These are phyloP conservation scores for Drosophila melanosoma DNA, from an alignment of 2,888 invertebrate species.

Conservation along the genomic window DNA sequence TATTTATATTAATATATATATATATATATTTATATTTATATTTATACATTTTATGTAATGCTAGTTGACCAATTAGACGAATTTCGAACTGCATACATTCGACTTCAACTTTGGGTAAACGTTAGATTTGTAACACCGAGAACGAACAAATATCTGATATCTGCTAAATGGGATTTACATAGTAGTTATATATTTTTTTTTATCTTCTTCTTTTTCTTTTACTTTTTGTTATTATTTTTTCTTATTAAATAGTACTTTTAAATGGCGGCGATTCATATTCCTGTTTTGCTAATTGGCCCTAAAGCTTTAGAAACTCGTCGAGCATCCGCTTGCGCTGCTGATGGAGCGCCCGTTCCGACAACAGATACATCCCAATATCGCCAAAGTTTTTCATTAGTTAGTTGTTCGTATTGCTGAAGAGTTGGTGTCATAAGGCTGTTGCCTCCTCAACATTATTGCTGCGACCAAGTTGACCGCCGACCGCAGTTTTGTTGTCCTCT, in stretches of 20 bases:
- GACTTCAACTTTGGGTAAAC: conserved; percentile 43
- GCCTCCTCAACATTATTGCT: conserved; percentile 80
- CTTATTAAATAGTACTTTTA: not conserved
- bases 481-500: conserved; percentile 75
- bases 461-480: conserved; percentile 66
- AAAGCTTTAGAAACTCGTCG: conserved; percentile 76
- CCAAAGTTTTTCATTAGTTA: conserved; percentile 82
- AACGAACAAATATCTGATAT: conserved; percentile 77
- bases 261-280: conserved; percentile 11
- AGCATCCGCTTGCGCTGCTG: conserved; percentile 76
- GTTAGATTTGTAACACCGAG: conserved; percentile 68
- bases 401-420: conserved; percentile 83
- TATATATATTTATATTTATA: conserved; percentile 38
- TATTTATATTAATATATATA: conserved; percentile 33
- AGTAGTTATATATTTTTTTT: conserved; percentile 17
- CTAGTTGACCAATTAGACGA: conserved; percentile 38
- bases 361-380: conserved; percentile 77
- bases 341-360: conserved; percentile 72
- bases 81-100: conserved; percentile 22
- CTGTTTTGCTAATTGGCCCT: conserved; percentile 25
- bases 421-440: conserved; percentile 85
- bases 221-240: not conserved
- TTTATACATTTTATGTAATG: conserved; percentile 72
- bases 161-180: conserved; percentile 56
- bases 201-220: accelerated